Base-by-base conservation (phyloP, 35 echinoderm and acorn worm species). In the Acanthaster planci region DNA sequence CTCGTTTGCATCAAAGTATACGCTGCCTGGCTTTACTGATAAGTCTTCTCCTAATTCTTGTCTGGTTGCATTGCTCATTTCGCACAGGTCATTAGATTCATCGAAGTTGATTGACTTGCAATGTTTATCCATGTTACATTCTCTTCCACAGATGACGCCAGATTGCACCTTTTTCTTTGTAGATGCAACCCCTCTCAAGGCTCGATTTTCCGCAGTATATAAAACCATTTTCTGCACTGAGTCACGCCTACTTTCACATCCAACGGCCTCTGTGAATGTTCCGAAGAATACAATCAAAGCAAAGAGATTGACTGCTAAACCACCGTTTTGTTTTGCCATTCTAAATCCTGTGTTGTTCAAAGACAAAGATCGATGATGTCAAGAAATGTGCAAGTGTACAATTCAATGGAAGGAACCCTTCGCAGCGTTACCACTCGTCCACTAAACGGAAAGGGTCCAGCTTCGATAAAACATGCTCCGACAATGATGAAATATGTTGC, bases 41-140 rank as follows among this genome's bases (percentile, higher is more conserved):
- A 67, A 67, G 30, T 67, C 59, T 5, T 67, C 59, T 27, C 16
- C n/a, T 21, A 21, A n/a, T 7, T 27, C 21, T 27, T n/a, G n/a
- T 67, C 59, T 67, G 7, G 59, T 67, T 27, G n/a, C 59, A 31
- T 67, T 31, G 59, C 23, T 67, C 30, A 67, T 8, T 31, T 67
- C 59, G 23, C 59, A 67, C 59, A 67, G 59, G 9, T 22, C 30
- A 67, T n/a, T 67, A 7, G 0, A 19, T 22, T 22, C 30, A 31
- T 67, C 12, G 8, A 67, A 67, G 59, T 67, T 67, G 59, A 67
- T 27, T 21, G 59, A 67, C 59, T 67, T 67, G 30, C 59, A 67
- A 31, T 67, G 9, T 31, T 67, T 67, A 67, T 67, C 59, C 21
- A 67, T 67, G 59, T 22, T n/a, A n/a, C 59, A 67, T n/a, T 67